Percentiles rank a stretch among this genome's conserved stretches.
Evolutionary conservation across 2,797 vertebrate genomes (phyloP).

Genomic region (Girardinus metallicus): DNA sequence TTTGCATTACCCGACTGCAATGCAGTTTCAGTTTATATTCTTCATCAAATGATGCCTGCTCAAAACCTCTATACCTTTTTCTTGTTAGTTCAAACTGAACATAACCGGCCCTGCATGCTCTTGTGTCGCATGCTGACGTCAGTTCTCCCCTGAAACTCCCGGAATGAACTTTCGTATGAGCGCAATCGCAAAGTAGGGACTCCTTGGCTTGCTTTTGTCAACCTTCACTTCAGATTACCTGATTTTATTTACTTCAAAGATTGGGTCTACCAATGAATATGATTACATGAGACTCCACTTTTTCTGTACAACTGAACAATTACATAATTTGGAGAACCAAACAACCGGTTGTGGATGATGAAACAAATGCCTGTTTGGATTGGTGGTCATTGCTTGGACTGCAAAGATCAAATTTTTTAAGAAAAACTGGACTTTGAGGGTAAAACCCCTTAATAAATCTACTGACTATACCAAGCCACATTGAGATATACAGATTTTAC

Average conservation of each 20-base stretch:
- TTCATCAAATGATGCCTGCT: conserved; percentile 32
- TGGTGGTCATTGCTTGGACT: conserved; percentile 36
- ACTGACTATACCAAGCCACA: conserved; percentile 28
- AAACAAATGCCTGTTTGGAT: conserved; percentile 36
- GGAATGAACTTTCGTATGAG: conserved; percentile 27
- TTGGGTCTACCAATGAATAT: conserved; percentile 27
- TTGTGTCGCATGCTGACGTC: conserved; percentile 30
- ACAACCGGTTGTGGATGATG: conserved; percentile 15
- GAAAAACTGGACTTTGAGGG: conserved; percentile 23
- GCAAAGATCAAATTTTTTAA: conserved; percentile 22
- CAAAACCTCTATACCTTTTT: conserved; percentile 19
- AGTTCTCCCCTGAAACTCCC: conserved; percentile 12
- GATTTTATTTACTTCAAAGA: background rate
- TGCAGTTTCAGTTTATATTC: conserved; percentile 20
- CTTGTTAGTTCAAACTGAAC: conserved; percentile 36
- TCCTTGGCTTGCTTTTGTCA: conserved; percentile 21
- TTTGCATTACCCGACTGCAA: conserved; percentile 16
- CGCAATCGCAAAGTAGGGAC: conserved; percentile 20
- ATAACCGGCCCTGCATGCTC: conserved; percentile 57
- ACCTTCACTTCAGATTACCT: conserved; percentile 22
- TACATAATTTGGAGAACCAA: conserved; percentile 18
- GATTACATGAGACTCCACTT: conserved; percentile 18
- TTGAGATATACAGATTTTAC: conserved; percentile 20
- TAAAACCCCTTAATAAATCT: conserved; percentile 3
- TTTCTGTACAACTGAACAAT: conserved; percentile 28